Percentiles rank a stretch among this genome's conserved stretches.
phyloP scores from a whole-genome alignment of 2,888 invertebrate species.

The Aleiodes alternator region DNA sequence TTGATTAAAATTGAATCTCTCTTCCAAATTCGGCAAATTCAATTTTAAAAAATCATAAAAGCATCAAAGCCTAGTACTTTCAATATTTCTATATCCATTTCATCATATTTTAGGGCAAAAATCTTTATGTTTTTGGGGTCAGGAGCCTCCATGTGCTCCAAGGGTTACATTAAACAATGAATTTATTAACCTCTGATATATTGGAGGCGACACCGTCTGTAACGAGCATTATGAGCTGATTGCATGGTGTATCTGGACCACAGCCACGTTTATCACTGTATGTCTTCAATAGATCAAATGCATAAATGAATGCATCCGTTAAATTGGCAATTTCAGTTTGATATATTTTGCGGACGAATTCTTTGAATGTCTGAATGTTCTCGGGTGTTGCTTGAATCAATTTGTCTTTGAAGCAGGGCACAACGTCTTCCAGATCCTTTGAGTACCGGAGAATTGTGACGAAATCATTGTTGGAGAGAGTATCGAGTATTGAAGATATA shows the following conservation, averaged over 20 bases:
- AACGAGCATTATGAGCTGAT: slow-evolving; percentile 97
- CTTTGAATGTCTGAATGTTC: slow-evolving; percentile 85
- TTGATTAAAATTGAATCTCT: too few relatives aligned
- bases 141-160: too few relatives aligned
- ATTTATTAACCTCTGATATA: slow-evolving; percentile 80
- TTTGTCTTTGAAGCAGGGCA: slow-evolving; percentile 89
- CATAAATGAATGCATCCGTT: slow-evolving; percentile 86
- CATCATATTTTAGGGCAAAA: too few relatives aligned
- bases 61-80: too few relatives aligned
- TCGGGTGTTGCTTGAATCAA: slow-evolving; percentile 93
- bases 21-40: too few relatives aligned
- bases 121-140: too few relatives aligned
- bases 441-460: slow-evolving; percentile 94
- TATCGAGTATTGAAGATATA: slow-evolving; percentile 91
- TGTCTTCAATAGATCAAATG: slow-evolving; percentile 87
- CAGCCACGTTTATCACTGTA: slow-evolving; percentile 78
- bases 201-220: slow-evolving; percentile 96
- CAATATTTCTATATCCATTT: too few relatives aligned
- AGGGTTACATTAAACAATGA: not conserved
- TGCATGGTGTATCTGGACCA: slow-evolving; percentile 83
- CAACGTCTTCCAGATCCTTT: slow-evolving; percentile 83
- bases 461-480: slow-evolving; percentile 98
- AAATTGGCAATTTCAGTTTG: slow-evolving; percentile 91
- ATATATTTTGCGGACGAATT: slow-evolving; percentile 81
- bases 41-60: too few relatives aligned